Evolutionary conservation across 30 jellyfish, hydroid and myxozoan genomes (phyloP).

Genomic region (Pseudorhiza aurosa): DNA sequence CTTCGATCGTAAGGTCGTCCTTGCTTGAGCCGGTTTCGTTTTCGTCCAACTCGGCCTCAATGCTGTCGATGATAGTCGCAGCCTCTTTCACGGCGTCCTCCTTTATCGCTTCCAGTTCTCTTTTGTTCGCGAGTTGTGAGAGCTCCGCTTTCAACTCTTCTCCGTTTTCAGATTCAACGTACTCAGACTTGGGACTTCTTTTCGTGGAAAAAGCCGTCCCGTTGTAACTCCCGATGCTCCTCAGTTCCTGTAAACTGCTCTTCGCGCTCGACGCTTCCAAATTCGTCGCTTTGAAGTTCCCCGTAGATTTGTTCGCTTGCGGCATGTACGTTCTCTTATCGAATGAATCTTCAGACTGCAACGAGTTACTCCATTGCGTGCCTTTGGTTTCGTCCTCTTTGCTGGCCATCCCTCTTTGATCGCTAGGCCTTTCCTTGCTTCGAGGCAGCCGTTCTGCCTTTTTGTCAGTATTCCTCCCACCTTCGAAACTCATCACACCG

Average conservation of each 20-base stretch:
- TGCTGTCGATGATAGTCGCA: not conserved
- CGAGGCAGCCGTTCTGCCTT: no score
- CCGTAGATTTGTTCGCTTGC: no score
- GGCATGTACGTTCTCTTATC: not conserved
- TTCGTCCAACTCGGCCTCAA: slow-evolving; percentile 22
- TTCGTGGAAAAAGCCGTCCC: slow-evolving; percentile 33
- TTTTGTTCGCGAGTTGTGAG: slow-evolving; percentile 1
- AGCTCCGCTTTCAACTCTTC: slow-evolving; percentile 44
- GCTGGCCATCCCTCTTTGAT: not conserved
- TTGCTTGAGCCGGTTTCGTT: not conserved
- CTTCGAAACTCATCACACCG: no score
- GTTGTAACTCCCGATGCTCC: slow-evolving; percentile 2
- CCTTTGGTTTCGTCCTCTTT: not conserved
- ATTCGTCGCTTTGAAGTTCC: no score
- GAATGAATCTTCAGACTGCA: no score
- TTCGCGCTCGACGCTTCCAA: no score
- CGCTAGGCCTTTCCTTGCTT: no score
- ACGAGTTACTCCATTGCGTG: no score
- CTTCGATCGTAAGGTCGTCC: no score
- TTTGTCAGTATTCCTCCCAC: no score
- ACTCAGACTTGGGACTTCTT: slow-evolving; percentile 57
- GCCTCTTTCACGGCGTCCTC: slow-evolving; percentile 48
- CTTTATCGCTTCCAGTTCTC: slow-evolving; percentile 43
- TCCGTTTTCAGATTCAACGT: slow-evolving; percentile 32
- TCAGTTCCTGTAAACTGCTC: not conserved